Percentiles rank a stretch among this genome's conserved stretches.
These are phyloP conservation scores for Hipposideros larvatus DNA, from an alignment of 2,797 vertebrate genomes.

Conservation along the genomic window DNA sequence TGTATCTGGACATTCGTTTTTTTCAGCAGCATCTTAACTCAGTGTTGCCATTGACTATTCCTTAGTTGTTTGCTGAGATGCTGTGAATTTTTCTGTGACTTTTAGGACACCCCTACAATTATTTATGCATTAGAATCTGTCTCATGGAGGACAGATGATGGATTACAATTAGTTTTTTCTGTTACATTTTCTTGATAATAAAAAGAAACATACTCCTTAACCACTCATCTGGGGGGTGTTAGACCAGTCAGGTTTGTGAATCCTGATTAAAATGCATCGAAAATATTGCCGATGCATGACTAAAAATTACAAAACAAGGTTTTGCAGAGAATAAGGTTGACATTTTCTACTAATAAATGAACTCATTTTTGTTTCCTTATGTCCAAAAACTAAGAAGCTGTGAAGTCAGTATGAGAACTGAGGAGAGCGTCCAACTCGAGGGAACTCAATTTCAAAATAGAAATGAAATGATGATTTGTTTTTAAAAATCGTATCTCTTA, in stretches of 20 bases:
- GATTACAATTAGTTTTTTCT: constrained; percentile 11
- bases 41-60: not conserved
- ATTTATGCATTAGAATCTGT: not conserved
- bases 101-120: not conserved
- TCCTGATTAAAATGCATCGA: constrained; percentile 36
- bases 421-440: not conserved
- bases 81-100: not conserved
- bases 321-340: not conserved
- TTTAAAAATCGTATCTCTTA: not conserved
- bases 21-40: not conserved
- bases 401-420: not conserved
- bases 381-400: not conserved
- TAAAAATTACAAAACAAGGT: constrained; percentile 18
- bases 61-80: not conserved
- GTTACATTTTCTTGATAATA: constrained; percentile 37
- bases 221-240: not conserved
- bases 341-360: not conserved
- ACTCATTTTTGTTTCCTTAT: not conserved
- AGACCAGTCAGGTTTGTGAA: constrained; percentile 40
- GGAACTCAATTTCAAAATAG: not conserved
- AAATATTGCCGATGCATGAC: not conserved
- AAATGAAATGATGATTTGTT: not conserved
- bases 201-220: not conserved
- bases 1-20: not conserved
- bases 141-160: not conserved